Evolutionary conservation across 2,888 invertebrate genomes (phyloP), one percentile per base, ranked within the genome.

Genomic region (Amblyjoppa proteus): DNA sequence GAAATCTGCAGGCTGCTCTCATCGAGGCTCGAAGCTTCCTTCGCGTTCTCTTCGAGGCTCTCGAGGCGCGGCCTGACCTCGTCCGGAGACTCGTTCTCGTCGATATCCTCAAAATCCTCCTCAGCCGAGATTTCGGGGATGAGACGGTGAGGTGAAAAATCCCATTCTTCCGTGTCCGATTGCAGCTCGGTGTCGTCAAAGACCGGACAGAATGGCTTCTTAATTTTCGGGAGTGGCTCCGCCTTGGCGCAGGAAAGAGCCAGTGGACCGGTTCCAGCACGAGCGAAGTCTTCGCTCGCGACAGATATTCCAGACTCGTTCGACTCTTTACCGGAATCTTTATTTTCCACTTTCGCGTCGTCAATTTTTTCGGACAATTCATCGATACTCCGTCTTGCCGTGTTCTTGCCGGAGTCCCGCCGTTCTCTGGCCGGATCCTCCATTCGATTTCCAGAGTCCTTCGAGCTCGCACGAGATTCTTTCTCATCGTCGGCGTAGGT

Each of bases 101-200:
- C 38, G 20, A 74, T n/a, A n/a, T 49, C 45, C 7, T 16, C 45
- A 1, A 34, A 38, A 34, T 66, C 38, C 34, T 64, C 64, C 3
- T 1, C 16, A 16, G 34, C 7, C 34, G 6, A 16, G 16, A 34
- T 16, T 34, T 64, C 16, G 4, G 64, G 31, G 3, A 64, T n/a
- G 6, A 31, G 4, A 16, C 31, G 2, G 34, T 31, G 16, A 2
- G 71, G 58, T 20, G 66, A 34, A 41, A 45, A 73, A 81, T 89
- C 88, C 86, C 87, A 89, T 53, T 88, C 85, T 13, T 86, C 68
- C 3, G 9, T 64, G 16, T 88, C 87, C 16, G 73, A 80, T 49
- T 83, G 61, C 45, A 80, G 9, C 69, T 87, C 83, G 5, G 51
- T 4, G 41, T 90, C 89, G 66, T 91, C 86, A 0, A 88, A 87